Percentiles rank a stretch among this genome's conserved stretches.
These are phyloP conservation scores for Drosophila lacertosa DNA, from an alignment of 1,140 invertebrate species.

Conservation along the genomic window DNA sequence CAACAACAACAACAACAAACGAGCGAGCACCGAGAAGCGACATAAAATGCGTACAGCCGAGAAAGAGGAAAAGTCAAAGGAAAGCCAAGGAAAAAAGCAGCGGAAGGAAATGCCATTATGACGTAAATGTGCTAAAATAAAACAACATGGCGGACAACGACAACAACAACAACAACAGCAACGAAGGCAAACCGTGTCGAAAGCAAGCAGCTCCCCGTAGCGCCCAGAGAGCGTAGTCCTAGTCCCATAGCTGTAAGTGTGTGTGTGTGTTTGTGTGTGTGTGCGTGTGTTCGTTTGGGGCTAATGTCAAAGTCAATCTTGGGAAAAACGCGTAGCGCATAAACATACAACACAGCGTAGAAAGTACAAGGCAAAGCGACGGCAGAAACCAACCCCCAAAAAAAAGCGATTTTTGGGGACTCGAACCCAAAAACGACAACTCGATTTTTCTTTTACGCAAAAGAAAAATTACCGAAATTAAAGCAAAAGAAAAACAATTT, in stretches of 20 bases:
- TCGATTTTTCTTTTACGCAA: constrained; percentile 76
- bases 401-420: constrained; percentile 49
- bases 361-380: constrained; percentile 52
- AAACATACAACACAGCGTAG: constrained; percentile 76
- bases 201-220: constrained; percentile 51
- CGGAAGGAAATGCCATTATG: constrained; percentile 82
- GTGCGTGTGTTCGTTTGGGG: constrained; percentile 63
- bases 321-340: constrained; percentile 82
- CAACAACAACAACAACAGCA: constrained; percentile 49
- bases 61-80: constrained; percentile 69
- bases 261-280: constrained; percentile 25
- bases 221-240: constrained; percentile 38
- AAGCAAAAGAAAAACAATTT: constrained; percentile 82
- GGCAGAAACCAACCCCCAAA: constrained; percentile 66
- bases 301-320: constrained; percentile 83
- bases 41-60: constrained; percentile 54
- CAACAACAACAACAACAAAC: constrained; percentile 22
- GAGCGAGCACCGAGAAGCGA: constrained; percentile 23
- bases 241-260: constrained; percentile 20
- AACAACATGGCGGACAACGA: constrained; percentile 79
- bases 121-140: constrained; percentile 83
- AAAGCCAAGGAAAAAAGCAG: constrained; percentile 46
- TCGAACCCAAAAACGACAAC: constrained; percentile 67
- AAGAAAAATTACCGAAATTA: constrained; percentile 82
- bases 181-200: constrained; percentile 70